Base-by-base conservation (phyloP, 2,113 vertebrate genomes). In the Tylochromis polylepis region DNA sequence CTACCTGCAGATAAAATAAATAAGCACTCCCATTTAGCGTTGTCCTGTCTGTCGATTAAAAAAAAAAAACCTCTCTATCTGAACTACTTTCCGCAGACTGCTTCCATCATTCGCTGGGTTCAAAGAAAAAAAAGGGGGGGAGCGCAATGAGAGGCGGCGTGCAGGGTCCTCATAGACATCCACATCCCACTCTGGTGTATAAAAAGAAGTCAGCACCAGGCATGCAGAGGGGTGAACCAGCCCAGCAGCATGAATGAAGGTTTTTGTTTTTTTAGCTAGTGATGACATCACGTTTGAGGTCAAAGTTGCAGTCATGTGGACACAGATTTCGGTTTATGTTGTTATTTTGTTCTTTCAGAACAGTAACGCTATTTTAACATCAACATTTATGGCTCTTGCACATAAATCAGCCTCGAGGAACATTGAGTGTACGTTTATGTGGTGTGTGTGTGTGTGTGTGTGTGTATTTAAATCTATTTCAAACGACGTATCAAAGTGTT, bases 1-100 rank as follows among this genome's bases (percentile, higher is more conserved):
- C 56, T 93, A 94, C 94, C 95, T 94, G 87, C 62, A 86, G 59
- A 62, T 53, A 75, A 77, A 77, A 49, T 3, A 29, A 18, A 51
- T 29, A 31, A 31, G 11, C 83, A 24, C 27, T 56, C 88, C 38
- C 72, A 29, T 41, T 15, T 29, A 38, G 20, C 31, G 29, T 36
- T 56, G 16, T 85, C n/a, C 38, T 65, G 60, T 34, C 85, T 12
- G 75, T 43, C 36, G 78, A 65, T 22, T 16, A n/a, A 77, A 60
- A 9, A 82, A 83, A 81, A 9, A 11, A 16, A 27, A 49, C 1
- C 6, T 41, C 67, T 75, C 43, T 92, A 62, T 86, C 79, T 67
- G 80, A 62, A 79, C 38, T 55, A 57, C 60, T 72, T 84, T 59
- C 83, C 59, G 79, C 51, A n/a, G 86, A 88, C 84, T 53, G 31